These are phyloP conservation scores for Damaliscus lunatus DNA, from an alignment of 2,113 vertebrate species.

Conservation along the genomic window DNA sequence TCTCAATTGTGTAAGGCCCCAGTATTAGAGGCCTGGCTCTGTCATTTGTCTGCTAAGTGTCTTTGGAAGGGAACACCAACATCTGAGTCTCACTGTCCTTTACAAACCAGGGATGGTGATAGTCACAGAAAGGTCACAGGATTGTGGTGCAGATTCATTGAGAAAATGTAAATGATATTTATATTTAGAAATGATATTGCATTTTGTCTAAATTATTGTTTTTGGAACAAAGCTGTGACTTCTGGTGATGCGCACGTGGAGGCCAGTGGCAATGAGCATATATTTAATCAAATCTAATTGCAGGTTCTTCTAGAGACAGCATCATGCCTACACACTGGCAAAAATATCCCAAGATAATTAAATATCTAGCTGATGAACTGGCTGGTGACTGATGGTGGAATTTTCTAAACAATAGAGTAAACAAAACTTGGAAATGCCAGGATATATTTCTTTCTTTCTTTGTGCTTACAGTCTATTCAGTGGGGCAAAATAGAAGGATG, in stretches of 20 bases:
- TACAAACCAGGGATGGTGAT: background rate
- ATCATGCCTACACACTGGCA: background rate
- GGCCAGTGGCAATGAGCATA: background rate
- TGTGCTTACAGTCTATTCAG: background rate
- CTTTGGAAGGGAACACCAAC: background rate
- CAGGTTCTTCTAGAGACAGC: background rate
- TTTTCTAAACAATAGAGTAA: background rate
- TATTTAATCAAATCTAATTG: background rate
- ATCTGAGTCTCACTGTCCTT: background rate
- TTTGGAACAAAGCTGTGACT: background rate
- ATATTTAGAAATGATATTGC: background rate
- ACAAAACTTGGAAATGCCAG: background rate
- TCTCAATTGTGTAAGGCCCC: background rate
- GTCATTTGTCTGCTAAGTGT: background rate
- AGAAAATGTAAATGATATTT: background rate
- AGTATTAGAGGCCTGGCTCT: background rate
- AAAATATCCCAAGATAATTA: background rate
- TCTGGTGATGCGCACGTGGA: background rate
- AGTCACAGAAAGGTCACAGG: background rate
- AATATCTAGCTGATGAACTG: background rate
- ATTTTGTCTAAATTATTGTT: background rate
- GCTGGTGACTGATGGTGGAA: background rate
- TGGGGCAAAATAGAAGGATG: background rate
- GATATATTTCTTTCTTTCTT: background rate
- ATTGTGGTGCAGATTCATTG: background rate